phyloP scores from a whole-genome alignment of 2,113 vertebrate species.

The Ploceus nigricollis region DNA sequence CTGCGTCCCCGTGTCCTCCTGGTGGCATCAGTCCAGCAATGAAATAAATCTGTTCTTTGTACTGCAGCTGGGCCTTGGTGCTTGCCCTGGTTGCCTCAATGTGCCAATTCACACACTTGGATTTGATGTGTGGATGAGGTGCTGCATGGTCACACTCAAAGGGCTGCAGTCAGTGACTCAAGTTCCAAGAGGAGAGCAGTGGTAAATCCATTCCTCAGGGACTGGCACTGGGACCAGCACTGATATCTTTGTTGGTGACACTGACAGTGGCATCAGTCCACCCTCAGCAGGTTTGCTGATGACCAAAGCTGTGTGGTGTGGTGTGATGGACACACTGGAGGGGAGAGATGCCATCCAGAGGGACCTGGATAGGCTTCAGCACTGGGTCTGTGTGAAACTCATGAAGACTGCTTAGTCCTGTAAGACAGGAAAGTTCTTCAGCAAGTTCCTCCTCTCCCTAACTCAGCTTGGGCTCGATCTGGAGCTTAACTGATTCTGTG shows the following conservation, averaged over 20 bases:
- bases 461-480: accelerated
- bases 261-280: not conserved
- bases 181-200: not conserved
- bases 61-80: not conserved
- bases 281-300: not conserved
- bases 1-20: not conserved
- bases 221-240: accelerated
- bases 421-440: not conserved
- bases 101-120: accelerated
- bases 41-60: not conserved
- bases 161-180: not conserved
- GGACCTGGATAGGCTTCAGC: not conserved
- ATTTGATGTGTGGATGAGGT: not conserved
- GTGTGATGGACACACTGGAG: too few relatives aligned
- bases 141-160: not conserved
- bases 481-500: not conserved
- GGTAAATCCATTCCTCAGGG: not conserved
- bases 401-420: not conserved
- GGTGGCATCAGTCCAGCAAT: accelerated
- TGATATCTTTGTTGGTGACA: not conserved
- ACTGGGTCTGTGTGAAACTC: not conserved
- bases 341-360: not conserved
- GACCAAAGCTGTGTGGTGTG: not conserved
- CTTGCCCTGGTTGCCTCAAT: accelerated
- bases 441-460: not conserved